Evolutionary conservation across 2,113 vertebrate genomes (phyloP).

Genomic region (Saguinus imperator): DNA sequence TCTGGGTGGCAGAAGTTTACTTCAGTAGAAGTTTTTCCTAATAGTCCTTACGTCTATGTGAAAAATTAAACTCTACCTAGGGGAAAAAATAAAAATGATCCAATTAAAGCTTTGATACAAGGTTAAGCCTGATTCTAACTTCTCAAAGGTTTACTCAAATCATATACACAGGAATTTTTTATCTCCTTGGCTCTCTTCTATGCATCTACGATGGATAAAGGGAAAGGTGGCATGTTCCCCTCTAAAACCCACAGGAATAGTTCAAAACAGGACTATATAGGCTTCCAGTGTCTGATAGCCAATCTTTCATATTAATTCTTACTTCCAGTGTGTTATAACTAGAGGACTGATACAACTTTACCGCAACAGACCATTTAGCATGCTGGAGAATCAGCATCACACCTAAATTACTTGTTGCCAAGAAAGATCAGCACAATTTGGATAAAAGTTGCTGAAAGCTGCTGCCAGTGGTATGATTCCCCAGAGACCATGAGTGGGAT

Average conservation of each 20-base stretch:
- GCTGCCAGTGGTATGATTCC: neutral
- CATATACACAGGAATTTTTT: neutral
- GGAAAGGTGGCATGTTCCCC: neutral
- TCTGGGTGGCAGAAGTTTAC: neutral
- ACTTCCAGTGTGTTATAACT: neutral
- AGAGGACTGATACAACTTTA: neutral
- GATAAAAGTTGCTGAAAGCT: neutral
- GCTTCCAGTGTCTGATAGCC: neutral
- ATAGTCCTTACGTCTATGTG: neutral
- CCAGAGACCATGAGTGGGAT: neutral
- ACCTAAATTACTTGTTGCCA: neutral
- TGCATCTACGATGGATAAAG: neutral
- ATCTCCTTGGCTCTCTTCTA: neutral
- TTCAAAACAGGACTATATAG: neutral
- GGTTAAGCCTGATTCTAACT: neutral
- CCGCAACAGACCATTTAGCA: neutral
- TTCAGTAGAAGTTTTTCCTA: neutral
- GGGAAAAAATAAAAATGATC: neutral
- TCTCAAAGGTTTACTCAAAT: neutral
- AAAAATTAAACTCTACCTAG: constrained; percentile 16
- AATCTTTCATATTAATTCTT: neutral
- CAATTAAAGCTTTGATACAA: neutral
- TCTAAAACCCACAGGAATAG: neutral
- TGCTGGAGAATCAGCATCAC: neutral
- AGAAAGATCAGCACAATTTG: neutral